phyloP scores from a whole-genome alignment of 2,797 vertebrate genomes.

The Craterocephalus amniculus region DNA sequence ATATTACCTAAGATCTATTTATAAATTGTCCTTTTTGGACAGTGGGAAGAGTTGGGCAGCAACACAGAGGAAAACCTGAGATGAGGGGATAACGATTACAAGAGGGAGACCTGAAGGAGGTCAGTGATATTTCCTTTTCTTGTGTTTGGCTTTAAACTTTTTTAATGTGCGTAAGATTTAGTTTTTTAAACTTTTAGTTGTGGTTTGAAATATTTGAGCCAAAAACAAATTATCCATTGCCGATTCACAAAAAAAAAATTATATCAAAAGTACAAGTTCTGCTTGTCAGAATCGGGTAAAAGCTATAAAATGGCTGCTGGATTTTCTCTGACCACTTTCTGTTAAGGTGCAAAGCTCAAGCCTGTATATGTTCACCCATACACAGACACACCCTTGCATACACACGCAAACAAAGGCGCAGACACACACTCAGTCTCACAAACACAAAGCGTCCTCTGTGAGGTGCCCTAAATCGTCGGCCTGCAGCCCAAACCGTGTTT shows the following conservation, averaged over 20 bases:
- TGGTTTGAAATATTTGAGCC: neutral
- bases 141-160: constrained; percentile 11
- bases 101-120: constrained; percentile 29
- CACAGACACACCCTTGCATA: constrained; percentile 30
- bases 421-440: constrained; percentile 50
- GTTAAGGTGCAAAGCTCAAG: constrained; percentile 51
- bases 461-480: constrained; percentile 74
- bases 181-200: neutral
- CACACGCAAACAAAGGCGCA: constrained; percentile 8
- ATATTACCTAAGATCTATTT: constrained; percentile 83
- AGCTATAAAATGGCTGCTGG: neutral
- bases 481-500: constrained; percentile 77
- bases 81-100: constrained; percentile 44
- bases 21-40: constrained; percentile 74
- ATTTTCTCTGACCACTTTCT: constrained; percentile 25
- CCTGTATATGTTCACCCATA: constrained; percentile 44
- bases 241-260: neutral
- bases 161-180: neutral
- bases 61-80: constrained; percentile 32
- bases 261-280: constrained; percentile 1
- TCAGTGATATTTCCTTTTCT: constrained; percentile 29
- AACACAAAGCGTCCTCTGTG: constrained; percentile 85
- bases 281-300: neutral
- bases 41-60: constrained; percentile 70
- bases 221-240: neutral